Base-by-base conservation (phyloP, 2,113 vertebrate species). In the Mola mola region DNA sequence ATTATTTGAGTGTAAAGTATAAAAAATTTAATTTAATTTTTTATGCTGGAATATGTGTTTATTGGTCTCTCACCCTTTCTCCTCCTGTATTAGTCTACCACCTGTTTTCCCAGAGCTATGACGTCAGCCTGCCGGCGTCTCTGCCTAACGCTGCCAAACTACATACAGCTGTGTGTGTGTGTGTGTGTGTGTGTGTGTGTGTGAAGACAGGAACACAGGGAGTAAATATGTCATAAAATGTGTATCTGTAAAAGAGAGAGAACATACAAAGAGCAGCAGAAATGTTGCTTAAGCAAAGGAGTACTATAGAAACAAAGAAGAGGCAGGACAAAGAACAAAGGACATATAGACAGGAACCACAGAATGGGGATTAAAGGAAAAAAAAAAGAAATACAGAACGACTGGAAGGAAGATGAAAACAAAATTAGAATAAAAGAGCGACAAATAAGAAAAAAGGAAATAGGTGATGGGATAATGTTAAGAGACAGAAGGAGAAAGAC, bases 81-180 rank as follows among this genome's bases (percentile, higher is more conserved):
- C 26, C 53, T n/a, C 51, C 51, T 41, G 70, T 84, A 87, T 83
- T 78, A 64, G 87, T 73, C 73, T 69, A 70, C 78, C 87, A 88
- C 87, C 87, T 88, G 87, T 87, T 88, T 84, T 83, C 84, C 70
- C 78, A 82, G 67, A 85, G 82, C 78, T 69, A 81, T 88, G 82
- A 88, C 78, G 82, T 89, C 82, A 87, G 71, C 72, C 81, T 76
- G 56, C 79, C 86, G 70, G 83, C 79, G 59, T 79, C 79, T 86
- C 68, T 72, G 76, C 69, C 60, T 34, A 55, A 76, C 69, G 66
- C 66, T 75, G 80, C 78, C 72, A 85, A 88, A 87, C 78, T 84
- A 75, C 81, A 86, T 75, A 63, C 86, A 86, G 83, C 86, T 84
- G 83, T 69, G 67, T 68, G 66, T 63, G 24, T 44, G 58, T 58